phyloP scores from a whole-genome alignment of 2,113 vertebrate genomes.

The Cheirogaleus medius region DNA sequence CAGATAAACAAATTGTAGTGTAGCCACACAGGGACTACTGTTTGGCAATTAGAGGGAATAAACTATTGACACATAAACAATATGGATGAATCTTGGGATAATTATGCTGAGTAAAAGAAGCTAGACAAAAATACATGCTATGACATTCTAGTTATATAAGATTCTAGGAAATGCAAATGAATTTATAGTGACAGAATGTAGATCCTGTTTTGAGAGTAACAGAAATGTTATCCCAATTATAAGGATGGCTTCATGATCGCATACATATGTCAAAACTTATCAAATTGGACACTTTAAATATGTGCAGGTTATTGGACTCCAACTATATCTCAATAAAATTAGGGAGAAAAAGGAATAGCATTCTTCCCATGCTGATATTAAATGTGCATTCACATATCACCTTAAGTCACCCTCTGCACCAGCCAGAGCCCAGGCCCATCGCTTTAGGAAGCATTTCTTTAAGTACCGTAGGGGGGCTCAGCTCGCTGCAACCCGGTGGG shows the following conservation, averaged over 20 bases:
- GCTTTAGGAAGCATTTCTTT: background rate
- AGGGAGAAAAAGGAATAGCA: background rate
- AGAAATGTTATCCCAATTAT: background rate
- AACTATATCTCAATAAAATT: background rate
- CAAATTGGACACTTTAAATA: background rate
- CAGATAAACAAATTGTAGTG: background rate
- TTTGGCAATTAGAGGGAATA: background rate
- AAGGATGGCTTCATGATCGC: background rate
- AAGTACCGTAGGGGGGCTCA: accelerated
- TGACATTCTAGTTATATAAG: background rate
- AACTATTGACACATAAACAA: too few relatives aligned
- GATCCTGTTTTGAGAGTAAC: background rate
- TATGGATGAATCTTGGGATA: background rate
- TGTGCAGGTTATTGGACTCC: background rate
- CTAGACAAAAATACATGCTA: background rate
- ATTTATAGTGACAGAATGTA: background rate
- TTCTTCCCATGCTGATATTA: background rate
- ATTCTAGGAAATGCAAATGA: background rate
- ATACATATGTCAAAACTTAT: background rate
- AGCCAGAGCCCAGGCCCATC: background rate
- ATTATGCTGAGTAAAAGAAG: background rate
- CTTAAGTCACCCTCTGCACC: too few relatives aligned
- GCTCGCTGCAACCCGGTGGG: background rate
- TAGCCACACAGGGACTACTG: background rate
- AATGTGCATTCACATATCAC: too few relatives aligned